These are phyloP conservation scores for Tachypleus tridentatus DNA, from an alignment of 1,140 invertebrate species.

Conservation along the genomic window DNA sequence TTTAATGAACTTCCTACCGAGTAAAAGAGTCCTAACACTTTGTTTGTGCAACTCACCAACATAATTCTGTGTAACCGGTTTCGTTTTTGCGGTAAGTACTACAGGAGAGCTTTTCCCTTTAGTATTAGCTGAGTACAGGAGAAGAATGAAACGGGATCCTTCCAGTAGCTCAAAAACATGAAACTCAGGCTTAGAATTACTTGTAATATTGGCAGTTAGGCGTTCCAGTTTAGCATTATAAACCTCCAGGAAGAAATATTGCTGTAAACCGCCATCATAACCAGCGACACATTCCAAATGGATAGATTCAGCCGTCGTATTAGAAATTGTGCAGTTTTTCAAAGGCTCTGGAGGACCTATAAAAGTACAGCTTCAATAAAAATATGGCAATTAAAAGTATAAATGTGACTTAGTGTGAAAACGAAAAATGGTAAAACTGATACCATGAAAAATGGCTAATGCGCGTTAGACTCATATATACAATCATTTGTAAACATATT, in stretches of 20 bases:
- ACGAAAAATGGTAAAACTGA: no score
- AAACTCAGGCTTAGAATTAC: slow-evolving; percentile 16
- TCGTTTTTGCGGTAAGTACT: slow-evolving; percentile 1
- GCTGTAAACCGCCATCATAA: slow-evolving; percentile 68
- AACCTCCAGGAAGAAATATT: slow-evolving; percentile 66
- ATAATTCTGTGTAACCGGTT: no score
- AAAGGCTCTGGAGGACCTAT: slow-evolving; percentile 63
- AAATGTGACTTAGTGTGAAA: no score
- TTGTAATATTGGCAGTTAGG: slow-evolving; percentile 16
- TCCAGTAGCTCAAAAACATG: slow-evolving; percentile 11
- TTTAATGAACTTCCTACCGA: no score
- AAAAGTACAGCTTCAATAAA: neutral
- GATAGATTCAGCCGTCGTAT: slow-evolving; percentile 66
- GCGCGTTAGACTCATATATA: no score
- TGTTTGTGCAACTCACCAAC: no score
- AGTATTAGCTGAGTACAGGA: slow-evolving; percentile 54
- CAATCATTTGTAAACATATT: no score
- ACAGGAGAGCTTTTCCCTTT: slow-evolving; percentile 49
- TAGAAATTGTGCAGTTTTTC: slow-evolving; percentile 69
- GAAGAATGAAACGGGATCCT: slow-evolving; percentile 30
- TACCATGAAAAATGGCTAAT: no score
- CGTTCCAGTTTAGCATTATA: slow-evolving; percentile 41
- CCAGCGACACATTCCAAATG: slow-evolving; percentile 63
- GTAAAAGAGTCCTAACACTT: no score
- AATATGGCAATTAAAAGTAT: no score